Evolutionary conservation across 2,113 vertebrate genomes (phyloP).

Genomic region (Diglossa brunneiventris): DNA sequence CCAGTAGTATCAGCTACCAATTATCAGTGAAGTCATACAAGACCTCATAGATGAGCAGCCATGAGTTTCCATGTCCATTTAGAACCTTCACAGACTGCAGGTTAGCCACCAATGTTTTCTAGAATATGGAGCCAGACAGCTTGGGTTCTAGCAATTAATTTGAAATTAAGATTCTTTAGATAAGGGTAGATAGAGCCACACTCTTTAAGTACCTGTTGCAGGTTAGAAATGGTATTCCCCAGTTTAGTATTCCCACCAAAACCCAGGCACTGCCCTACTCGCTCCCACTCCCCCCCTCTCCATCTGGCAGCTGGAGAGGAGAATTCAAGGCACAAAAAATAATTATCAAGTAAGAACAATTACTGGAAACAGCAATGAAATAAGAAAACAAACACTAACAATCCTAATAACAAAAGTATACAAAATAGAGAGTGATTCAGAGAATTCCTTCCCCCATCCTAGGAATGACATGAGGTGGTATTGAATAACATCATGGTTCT

Average conservation of each 20-base stretch:
- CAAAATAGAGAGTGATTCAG: background rate
- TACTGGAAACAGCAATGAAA: background rate
- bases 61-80: background rate
- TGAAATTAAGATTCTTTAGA: background rate
- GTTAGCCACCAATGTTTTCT: background rate
- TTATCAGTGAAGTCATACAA: background rate
- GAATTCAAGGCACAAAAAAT: background rate
- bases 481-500: background rate
- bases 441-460: background rate
- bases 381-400: background rate
- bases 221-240: background rate
- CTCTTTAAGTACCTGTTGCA: background rate
- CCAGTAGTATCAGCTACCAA: background rate
- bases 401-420: background rate
- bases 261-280: accelerated
- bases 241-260: background rate
- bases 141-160: background rate
- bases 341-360: background rate
- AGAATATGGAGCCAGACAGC: background rate
- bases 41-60: background rate
- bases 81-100: background rate
- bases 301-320: background rate
- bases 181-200: background rate
- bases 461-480: background rate
- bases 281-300: background rate